Percentiles rank a stretch among this genome's conserved stretches.
Evolutionary conservation across 2,113 vertebrate species (phyloP).

Genomic region (Scytalopus superciliaris): DNA sequence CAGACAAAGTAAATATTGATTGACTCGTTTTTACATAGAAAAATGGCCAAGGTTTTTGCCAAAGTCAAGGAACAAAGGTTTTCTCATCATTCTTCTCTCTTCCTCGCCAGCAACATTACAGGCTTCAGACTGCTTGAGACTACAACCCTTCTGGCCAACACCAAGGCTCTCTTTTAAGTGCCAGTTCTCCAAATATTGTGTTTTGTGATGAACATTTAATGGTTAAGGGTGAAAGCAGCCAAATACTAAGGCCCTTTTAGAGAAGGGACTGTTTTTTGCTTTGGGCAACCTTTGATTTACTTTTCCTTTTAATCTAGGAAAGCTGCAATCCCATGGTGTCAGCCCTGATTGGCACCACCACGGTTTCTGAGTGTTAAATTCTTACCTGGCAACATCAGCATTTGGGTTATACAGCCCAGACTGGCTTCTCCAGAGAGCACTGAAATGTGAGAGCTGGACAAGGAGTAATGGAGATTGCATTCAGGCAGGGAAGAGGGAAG

Average conservation of each 20-base stretch:
- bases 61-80: constrained; percentile 31
- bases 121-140: neutral
- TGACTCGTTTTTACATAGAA: neutral
- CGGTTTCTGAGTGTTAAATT: neutral
- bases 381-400: neutral
- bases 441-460: neutral
- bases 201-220: neutral
- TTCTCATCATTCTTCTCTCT: neutral
- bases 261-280: neutral
- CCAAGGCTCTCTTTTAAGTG: neutral
- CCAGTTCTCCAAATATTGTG: neutral
- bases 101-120: neutral
- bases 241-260: neutral
- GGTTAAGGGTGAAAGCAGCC: neutral
- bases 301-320: neutral
- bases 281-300: neutral
- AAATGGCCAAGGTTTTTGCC: neutral
- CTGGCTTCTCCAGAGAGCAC: neutral
- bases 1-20: constrained; percentile 35
- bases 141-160: neutral
- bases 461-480: neutral
- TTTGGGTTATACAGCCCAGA: neutral
- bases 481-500: neutral
- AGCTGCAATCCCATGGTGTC: neutral
- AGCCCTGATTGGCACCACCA: neutral